phyloP scores from a whole-genome alignment of 2,113 vertebrate species.

The Ciconia boyciana region DNA sequence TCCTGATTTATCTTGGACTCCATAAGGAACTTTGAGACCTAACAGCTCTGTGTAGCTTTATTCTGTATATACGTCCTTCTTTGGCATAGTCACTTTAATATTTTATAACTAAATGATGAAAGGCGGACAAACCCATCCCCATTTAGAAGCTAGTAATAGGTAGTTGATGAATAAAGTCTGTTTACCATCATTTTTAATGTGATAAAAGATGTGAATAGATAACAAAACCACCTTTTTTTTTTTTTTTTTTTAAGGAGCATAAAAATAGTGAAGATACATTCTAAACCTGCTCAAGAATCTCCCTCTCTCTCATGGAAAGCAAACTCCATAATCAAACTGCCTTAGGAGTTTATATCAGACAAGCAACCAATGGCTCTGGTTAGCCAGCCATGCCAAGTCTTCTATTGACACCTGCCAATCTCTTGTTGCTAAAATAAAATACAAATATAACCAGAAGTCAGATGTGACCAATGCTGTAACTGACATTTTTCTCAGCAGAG shows the following conservation, averaged over 20 bases:
- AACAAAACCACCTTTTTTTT: not conserved
- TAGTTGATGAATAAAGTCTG: not conserved
- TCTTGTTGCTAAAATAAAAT: constrained; percentile 14
- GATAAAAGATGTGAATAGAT: not conserved
- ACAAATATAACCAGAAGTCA: constrained; percentile 45
- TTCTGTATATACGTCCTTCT: not conserved
- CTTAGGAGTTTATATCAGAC: not conserved
- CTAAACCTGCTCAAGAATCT: constrained; percentile 12
- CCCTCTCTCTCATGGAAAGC: not conserved
- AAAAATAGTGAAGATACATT: not conserved
- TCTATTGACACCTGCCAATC: constrained; percentile 3
- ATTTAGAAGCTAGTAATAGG: not conserved
- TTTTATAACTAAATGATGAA: not conserved
- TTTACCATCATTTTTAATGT: not conserved
- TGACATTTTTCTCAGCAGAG: constrained; percentile 61
- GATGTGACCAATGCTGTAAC: constrained; percentile 15
- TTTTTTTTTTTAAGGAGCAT: not conserved
- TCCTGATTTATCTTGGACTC: not conserved
- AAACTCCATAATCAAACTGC: not conserved
- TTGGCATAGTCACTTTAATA: not conserved
- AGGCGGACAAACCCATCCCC: not conserved
- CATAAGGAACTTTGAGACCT: not conserved
- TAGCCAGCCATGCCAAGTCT: not conserved
- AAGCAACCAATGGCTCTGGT: not conserved
- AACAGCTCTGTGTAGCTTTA: not conserved